Evolutionary conservation across 2,113 vertebrate genomes (phyloP).

Genomic region (Anhinga rufa): DNA sequence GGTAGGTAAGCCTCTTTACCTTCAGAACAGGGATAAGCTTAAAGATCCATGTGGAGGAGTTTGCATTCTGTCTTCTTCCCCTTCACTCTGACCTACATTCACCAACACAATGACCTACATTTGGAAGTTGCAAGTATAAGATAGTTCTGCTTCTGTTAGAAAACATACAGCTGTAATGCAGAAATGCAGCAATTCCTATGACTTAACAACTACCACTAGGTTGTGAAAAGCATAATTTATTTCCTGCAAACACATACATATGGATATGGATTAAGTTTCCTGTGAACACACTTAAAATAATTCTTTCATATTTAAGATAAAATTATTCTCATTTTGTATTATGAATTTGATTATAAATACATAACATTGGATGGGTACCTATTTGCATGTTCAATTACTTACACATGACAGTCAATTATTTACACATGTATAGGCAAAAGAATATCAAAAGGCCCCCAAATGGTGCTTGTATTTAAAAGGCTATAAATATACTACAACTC

Average conservation of each 20-base stretch:
- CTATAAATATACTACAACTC: neutral
- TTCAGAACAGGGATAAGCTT: conserved; percentile 63
- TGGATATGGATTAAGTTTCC: neutral
- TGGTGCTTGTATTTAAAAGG: neutral
- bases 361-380: neutral
- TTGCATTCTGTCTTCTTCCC: conserved; percentile 44
- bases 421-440: neutral
- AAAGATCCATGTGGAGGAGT: conserved; percentile 55
- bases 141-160: conserved; percentile 24
- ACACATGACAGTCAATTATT: neutral
- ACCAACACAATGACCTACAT: conserved; percentile 47
- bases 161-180: neutral
- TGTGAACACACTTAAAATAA: neutral
- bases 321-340: neutral
- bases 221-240: neutral
- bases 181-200: neutral
- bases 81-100: conserved; percentile 53
- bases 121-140: conserved; percentile 27
- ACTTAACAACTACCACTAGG: neutral
- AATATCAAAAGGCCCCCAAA: neutral
- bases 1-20: conserved; percentile 59
- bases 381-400: neutral
- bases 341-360: neutral
- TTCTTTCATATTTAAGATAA: conserved; percentile 29
- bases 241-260: conserved; percentile 15